phyloP scores from a whole-genome alignment of 2,797 vertebrate species.

The Cossypha polioptera region DNA sequence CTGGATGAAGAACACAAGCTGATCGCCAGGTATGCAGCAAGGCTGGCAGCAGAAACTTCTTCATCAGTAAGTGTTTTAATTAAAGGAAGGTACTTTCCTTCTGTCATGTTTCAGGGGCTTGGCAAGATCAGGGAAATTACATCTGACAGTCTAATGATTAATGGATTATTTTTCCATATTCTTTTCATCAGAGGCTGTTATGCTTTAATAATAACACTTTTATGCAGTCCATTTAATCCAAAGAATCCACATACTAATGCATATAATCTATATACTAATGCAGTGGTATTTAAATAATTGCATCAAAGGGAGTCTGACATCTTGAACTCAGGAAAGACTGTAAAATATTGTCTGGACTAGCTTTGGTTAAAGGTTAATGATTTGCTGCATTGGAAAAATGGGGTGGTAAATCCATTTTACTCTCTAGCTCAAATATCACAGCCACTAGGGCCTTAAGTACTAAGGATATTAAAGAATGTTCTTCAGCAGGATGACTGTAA shows the following conservation, averaged over 20 bases:
- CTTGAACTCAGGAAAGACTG: conserved; percentile 24
- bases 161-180: conserved; percentile 1
- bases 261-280: conserved; percentile 28
- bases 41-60: conserved; percentile 92
- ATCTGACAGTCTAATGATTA: conserved; percentile 13
- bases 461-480: conserved; percentile 37
- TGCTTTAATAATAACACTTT: conserved; percentile 9
- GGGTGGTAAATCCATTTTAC: background rate
- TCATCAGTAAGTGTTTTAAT: conserved; percentile 84
- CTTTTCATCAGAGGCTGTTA: background rate
- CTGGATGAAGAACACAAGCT: conserved; percentile 97
- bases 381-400: conserved; percentile 11
- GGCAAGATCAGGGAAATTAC: conserved; percentile 2
- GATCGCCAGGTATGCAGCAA: conserved; percentile 96
- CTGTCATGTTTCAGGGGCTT: background rate
- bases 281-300: conserved; percentile 37
- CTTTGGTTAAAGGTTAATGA: conserved; percentile 31
- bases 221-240: conserved; percentile 1
- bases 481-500: conserved; percentile 1
- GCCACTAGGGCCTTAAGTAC: background rate
- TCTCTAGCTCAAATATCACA: conserved; percentile 5
- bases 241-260: conserved; percentile 21
- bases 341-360: conserved; percentile 13
- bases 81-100: conserved; percentile 14
- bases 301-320: background rate